These are phyloP conservation scores for Phocoena sinus DNA, from an alignment of 2,113 vertebrate species.

Conservation along the genomic window DNA sequence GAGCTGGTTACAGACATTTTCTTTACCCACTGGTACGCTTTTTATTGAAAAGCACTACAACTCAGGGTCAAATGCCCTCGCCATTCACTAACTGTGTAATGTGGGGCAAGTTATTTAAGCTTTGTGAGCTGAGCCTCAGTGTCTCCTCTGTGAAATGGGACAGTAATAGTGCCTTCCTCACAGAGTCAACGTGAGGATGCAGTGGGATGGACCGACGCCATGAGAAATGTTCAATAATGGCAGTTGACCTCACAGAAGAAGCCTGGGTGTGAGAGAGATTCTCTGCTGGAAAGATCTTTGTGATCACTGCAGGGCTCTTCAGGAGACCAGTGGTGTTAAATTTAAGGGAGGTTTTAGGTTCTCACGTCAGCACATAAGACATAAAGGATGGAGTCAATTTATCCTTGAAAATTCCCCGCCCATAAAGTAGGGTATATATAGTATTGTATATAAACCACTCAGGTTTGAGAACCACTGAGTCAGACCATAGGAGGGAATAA, in stretches of 20 bases:
- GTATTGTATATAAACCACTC: not conserved
- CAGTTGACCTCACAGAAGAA: not conserved
- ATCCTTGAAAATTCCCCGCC: not conserved
- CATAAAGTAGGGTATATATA: not conserved
- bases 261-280: not conserved
- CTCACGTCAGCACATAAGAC: not conserved
- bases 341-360: not conserved
- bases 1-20: too few species aligned
- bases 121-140: not conserved
- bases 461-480: not conserved
- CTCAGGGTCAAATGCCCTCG: rapidly evolving
- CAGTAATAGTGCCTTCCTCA: rapidly evolving
- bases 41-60: not conserved
- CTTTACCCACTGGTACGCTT: not conserved
- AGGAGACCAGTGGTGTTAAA: not conserved
- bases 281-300: not conserved
- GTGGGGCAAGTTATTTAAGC: not conserved
- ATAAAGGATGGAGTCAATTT: not conserved
- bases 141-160: not conserved
- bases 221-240: rapidly evolving
- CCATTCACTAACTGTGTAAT: not conserved
- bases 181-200: rapidly evolving
- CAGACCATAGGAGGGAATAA: not conserved
- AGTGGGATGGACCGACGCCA: rapidly evolving
- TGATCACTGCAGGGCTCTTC: not conserved